Evolutionary conservation across 1,140 invertebrate genomes (phyloP).

Genomic region (Drosophila persimilis): DNA sequence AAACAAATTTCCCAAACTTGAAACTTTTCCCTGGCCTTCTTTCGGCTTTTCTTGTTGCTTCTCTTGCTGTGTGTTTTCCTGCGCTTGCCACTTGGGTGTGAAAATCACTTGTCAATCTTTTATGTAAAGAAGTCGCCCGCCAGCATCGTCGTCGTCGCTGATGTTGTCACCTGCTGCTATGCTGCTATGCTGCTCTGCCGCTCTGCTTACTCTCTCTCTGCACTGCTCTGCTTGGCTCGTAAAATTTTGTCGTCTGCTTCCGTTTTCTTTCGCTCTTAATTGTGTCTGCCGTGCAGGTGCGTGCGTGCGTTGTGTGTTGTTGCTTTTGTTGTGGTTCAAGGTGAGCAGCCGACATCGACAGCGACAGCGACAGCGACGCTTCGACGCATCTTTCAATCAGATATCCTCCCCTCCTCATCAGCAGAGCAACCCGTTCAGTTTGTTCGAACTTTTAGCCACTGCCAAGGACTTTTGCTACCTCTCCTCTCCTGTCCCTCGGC

Average conservation of each 20-base stretch:
- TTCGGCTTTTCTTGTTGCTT: conserved; percentile 34
- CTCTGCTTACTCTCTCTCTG: not conserved
- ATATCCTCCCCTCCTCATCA: conserved; percentile 4
- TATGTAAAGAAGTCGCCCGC: conserved; percentile 67
- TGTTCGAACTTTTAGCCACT: conserved; percentile 52
- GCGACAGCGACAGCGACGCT: conserved; percentile 33
- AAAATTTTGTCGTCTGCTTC: conserved; percentile 77
- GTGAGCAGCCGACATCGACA: conserved; percentile 48
- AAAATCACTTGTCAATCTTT: conserved; percentile 81
- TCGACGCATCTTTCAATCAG: conserved; percentile 76
- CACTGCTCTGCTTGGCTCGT: conserved; percentile 44
- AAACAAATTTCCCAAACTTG: conserved; percentile 49
- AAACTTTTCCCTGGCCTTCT: conserved; percentile 31
- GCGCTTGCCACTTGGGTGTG: conserved; percentile 68
- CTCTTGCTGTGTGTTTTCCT: conserved; percentile 35
- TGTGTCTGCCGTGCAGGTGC: conserved; percentile 58
- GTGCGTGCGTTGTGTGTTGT: conserved; percentile 16
- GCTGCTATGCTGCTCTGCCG: not conserved
- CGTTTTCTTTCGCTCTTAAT: conserved; percentile 74
- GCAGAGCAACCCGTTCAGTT: conserved; percentile 55
- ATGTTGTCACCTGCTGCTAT: conserved; percentile 53
- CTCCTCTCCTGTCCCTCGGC: conserved; percentile 29
- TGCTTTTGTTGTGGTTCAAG: conserved; percentile 70
- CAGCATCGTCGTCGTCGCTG: conserved; percentile 18
- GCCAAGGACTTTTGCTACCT: conserved; percentile 69